These are phyloP conservation scores for Hylaeus volcanicus DNA, from an alignment of 1,140 invertebrate genomes.

Conservation along the genomic window DNA sequence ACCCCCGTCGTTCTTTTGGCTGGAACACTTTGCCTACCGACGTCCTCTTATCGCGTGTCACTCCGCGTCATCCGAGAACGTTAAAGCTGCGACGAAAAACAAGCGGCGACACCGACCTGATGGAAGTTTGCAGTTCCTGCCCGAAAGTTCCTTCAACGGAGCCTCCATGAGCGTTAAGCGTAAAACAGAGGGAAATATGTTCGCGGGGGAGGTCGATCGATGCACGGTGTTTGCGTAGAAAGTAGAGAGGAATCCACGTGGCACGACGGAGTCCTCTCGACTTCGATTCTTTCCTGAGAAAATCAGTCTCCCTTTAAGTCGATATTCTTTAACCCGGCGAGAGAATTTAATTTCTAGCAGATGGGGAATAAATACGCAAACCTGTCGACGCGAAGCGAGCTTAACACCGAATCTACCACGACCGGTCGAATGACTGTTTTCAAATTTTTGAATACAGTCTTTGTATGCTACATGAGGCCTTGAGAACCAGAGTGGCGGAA, in stretches of 20 bases:
- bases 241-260: too few species aligned
- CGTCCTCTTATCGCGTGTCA: conserved; percentile 50
- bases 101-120: not conserved
- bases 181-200: not conserved
- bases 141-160: not conserved
- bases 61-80: conserved; percentile 39
- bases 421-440: too few species aligned
- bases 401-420: too few species aligned
- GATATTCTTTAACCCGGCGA: too few species aligned
- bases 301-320: not conserved
- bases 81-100: conserved; percentile 17
- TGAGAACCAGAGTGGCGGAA: too few species aligned
- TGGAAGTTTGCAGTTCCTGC: conserved; percentile 21
- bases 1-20: conserved; percentile 7
- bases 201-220: not conserved
- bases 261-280: too few species aligned
- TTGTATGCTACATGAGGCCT: too few species aligned
- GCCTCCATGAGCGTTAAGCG: not conserved
- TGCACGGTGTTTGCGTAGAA: not conserved
- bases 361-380: too few species aligned
- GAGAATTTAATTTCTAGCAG: too few species aligned
- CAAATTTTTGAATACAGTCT: too few species aligned
- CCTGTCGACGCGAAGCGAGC: too few species aligned
- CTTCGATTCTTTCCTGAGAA: too few species aligned
- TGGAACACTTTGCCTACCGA: conserved; percentile 43